These are phyloP conservation scores for Bradypus variegatus DNA, from an alignment of 2,797 vertebrate species.

Conservation along the genomic window DNA sequence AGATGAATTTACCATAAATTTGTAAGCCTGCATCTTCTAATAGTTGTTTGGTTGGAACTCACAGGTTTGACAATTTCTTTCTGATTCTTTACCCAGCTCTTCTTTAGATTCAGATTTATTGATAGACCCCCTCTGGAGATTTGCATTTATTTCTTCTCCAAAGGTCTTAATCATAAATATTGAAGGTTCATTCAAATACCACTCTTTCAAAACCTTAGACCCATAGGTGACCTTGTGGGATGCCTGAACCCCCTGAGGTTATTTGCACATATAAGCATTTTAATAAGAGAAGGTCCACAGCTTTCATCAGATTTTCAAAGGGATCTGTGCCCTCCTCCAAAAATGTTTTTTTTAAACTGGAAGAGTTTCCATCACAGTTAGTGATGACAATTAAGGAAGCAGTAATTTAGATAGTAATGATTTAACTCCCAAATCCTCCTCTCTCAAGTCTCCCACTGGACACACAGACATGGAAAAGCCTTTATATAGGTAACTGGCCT, in stretches of 20 bases:
- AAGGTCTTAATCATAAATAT: conserved; percentile 11
- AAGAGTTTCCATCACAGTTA: neutral
- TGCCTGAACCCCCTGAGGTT: neutral
- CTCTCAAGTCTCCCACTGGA: neutral
- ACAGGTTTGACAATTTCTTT: neutral
- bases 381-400: neutral
- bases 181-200: neutral
- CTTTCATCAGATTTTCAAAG: conserved; percentile 7
- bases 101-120: neutral
- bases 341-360: neutral
- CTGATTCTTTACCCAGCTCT: neutral
- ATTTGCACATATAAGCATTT: conserved; percentile 1
- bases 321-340: neutral
- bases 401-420: neutral
- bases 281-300: neutral
- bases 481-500: neutral
- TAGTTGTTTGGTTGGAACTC: neutral
- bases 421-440: neutral
- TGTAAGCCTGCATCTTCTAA: neutral
- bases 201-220: neutral
- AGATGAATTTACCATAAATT: neutral
- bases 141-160: conserved; percentile 23
- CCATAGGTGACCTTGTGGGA: neutral
- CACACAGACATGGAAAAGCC: neutral
- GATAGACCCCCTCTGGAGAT: conserved; percentile 19